Percentiles rank a stretch among this genome's conserved stretches.
Evolutionary conservation across 2,888 invertebrate genomes (phyloP).

Genomic region (Ophion slaviceki): DNA sequence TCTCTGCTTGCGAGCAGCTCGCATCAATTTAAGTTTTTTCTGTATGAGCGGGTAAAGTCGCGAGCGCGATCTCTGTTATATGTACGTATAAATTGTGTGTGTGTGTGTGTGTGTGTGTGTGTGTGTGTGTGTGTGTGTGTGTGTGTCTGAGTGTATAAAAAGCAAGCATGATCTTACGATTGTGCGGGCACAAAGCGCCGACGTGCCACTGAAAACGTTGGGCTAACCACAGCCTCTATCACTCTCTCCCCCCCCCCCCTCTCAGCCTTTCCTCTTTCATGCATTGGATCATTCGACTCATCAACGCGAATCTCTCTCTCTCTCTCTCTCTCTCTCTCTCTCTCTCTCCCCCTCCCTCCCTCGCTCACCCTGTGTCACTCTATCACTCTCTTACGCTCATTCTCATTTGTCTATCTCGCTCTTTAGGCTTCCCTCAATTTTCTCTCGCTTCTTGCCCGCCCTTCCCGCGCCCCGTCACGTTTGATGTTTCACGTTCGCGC

Average conservation of each 20-base stretch:
- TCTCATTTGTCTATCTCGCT: slow-evolving; percentile 55
- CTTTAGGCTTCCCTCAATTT: slow-evolving; percentile 52
- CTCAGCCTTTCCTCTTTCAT: slow-evolving; percentile 49
- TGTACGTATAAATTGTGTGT: slow-evolving; percentile 14
- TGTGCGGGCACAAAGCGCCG: slow-evolving; percentile 81
- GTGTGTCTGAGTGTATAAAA: slow-evolving; percentile 66
- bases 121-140: not conserved
- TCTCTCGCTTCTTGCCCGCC: slow-evolving; percentile 51
- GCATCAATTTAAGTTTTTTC: slow-evolving; percentile 80
- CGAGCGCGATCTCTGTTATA: slow-evolving; percentile 55
- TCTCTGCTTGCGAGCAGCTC: slow-evolving; percentile 74
- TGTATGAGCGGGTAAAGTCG: slow-evolving; percentile 53
- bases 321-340: slow-evolving; percentile 44
- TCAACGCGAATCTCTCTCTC: slow-evolving; percentile 38
- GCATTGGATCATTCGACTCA: slow-evolving; percentile 45
- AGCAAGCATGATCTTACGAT: slow-evolving; percentile 81
- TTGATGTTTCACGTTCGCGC: slow-evolving; percentile 77
- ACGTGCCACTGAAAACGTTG: slow-evolving; percentile 79
- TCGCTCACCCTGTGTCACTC: slow-evolving; percentile 38
- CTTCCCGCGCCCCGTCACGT: slow-evolving; percentile 68
- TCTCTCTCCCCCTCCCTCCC: slow-evolving; percentile 53
- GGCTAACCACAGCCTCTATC: slow-evolving; percentile 70
- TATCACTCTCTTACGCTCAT: slow-evolving; percentile 43
- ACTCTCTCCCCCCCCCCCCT: slow-evolving; percentile 43
- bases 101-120: not conserved